These are phyloP conservation scores for Nemotelus pantherinus DNA, from an alignment of 2,888 invertebrate genomes.

Conservation along the genomic window DNA sequence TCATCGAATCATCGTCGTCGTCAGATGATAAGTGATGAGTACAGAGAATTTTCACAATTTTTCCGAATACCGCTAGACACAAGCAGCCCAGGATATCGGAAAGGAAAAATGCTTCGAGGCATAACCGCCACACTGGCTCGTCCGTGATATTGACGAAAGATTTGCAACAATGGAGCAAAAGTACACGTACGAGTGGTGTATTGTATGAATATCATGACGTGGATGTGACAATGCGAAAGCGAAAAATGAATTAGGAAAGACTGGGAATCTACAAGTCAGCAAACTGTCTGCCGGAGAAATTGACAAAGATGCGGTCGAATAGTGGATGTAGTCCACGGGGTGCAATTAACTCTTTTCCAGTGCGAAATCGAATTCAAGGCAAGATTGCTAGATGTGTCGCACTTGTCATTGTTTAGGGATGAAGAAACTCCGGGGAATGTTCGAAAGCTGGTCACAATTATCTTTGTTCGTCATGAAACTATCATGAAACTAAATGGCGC, in stretches of 20 bases:
- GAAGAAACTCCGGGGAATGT: background rate
- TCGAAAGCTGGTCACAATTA: too few relatives aligned
- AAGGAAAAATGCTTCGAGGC: conserved; percentile 26
- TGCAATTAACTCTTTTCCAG: conserved; percentile 31
- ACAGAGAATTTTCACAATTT: conserved; percentile 22
- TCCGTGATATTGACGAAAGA: conserved; percentile 1
- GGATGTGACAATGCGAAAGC: too few relatives aligned
- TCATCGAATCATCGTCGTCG: background rate
- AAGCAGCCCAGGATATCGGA: background rate
- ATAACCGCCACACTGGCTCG: background rate
- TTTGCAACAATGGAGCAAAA: background rate
- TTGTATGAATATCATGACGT: too few relatives aligned
- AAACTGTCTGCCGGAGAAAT: conserved; percentile 31
- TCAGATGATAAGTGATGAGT: conserved; percentile 41
- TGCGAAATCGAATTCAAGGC: conserved; percentile 4
- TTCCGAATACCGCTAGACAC: background rate
- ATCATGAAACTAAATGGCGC: too few relatives aligned
- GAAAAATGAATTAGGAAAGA: conserved; percentile 10
- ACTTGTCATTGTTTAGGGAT: conserved; percentile 7
- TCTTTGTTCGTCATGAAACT: too few relatives aligned
- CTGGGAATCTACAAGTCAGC: conserved; percentile 39
- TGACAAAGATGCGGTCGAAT: conserved; percentile 12
- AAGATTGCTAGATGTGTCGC: background rate
- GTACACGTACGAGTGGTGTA: too few relatives aligned
- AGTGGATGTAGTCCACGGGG: conserved; percentile 22